Evolutionary conservation across 2,888 invertebrate species (phyloP).

Genomic region (Agrypnus murinus): DNA sequence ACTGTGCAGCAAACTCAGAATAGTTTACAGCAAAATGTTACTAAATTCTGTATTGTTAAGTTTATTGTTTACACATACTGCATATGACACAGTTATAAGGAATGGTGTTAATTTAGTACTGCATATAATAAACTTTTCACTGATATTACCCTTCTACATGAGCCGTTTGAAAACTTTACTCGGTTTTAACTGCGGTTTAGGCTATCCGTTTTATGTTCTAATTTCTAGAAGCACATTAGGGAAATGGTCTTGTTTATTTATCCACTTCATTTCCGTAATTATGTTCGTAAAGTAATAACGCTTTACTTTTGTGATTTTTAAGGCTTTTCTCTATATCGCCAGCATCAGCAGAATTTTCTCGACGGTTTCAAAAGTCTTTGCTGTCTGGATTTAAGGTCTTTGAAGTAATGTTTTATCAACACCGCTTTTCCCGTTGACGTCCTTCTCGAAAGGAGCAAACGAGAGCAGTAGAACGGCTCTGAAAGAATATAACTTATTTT

Average conservation of each 20-base stretch:
- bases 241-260: slow-evolving; percentile 14
- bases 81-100: background rate
- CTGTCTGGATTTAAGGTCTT: slow-evolving; percentile 8
- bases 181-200: background rate
- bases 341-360: slow-evolving; percentile 16
- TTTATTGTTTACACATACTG: slow-evolving; percentile 9
- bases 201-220: slow-evolving; percentile 3
- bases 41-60: slow-evolving; percentile 6
- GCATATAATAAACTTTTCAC: slow-evolving; percentile 6
- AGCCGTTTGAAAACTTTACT: slow-evolving; percentile 6
- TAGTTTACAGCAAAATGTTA: slow-evolving; percentile 13
- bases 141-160: background rate
- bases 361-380: slow-evolving; percentile 1
- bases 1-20: too few species aligned
- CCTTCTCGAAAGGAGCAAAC: slow-evolving; percentile 2
- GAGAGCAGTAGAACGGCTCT: background rate
- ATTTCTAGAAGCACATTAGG: slow-evolving; percentile 7
- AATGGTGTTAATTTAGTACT: slow-evolving; percentile 13
- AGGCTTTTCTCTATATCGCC: background rate
- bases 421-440: slow-evolving; percentile 6
- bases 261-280: slow-evolving; percentile 15
- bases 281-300: background rate
- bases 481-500: slow-evolving; percentile 25
- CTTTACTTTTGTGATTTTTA: slow-evolving; percentile 15
- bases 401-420: slow-evolving; percentile 18